phyloP scores from a whole-genome alignment of 2,113 vertebrate species.

The Lophius piscatorius region DNA sequence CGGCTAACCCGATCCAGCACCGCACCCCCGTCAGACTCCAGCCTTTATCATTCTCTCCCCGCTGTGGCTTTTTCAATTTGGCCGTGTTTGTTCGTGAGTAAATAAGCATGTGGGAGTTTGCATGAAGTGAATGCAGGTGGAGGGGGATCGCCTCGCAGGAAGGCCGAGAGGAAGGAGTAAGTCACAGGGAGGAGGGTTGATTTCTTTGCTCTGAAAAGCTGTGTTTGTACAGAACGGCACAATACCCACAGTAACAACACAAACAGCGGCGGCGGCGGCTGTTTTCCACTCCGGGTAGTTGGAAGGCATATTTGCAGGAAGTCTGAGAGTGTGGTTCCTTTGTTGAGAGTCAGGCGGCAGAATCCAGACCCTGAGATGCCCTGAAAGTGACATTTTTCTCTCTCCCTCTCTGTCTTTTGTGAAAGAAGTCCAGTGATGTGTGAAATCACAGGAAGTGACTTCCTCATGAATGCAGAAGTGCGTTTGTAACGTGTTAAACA shows the following conservation, averaged over 20 bases:
- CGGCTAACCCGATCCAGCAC: constrained; percentile 7
- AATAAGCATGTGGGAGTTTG: too few species aligned
- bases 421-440: constrained; percentile 15
- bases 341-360: constrained; percentile 1
- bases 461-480: background rate
- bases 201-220: too few species aligned
- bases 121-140: too few species aligned
- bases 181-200: too few species aligned
- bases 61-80: background rate
- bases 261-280: background rate
- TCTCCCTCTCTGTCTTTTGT: background rate
- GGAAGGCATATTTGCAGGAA: too few species aligned
- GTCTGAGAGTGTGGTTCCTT: too few species aligned
- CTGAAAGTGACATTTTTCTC: background rate
- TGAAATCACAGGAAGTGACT: background rate
- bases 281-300: constrained; percentile 15
- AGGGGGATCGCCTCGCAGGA: too few species aligned
- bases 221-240: background rate
- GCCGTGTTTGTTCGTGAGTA: too few species aligned
- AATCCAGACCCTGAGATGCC: constrained; percentile 8
- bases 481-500: constrained; percentile 21
- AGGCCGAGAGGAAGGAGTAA: too few species aligned
- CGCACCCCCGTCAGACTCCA: background rate
- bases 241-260: constrained; percentile 7
- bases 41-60: background rate